Base-by-base conservation (phyloP, 1,140 invertebrate genomes). In the Eriosoma lanigerum region DNA sequence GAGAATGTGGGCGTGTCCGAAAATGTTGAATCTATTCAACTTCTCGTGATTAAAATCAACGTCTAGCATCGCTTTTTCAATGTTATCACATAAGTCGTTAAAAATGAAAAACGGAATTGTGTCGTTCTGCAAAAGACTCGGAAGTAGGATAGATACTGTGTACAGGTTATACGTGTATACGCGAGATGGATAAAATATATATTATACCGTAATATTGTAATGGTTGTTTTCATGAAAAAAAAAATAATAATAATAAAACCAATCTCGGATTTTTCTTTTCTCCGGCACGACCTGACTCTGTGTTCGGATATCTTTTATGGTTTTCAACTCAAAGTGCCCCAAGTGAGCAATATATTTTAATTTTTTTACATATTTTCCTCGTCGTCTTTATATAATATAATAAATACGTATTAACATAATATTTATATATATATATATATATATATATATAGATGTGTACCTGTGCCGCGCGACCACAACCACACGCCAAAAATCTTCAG, bases 1-100 rank as follows among this genome's bases (percentile, higher is more conserved):
- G 75, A 78, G 75, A 78, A 78, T 26, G 75, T 78, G 54, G 75
- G 75, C 75, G 75, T 78, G 75, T 60, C 75, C 50, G 19, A 38
- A 26, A 78, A 78, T 29, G 54, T 76, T 76, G 52, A 44, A 76
- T 29, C 38, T 48, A 78, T 78, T 78, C 75, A 60, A 78, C 56
- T 78, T 8, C 21, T 78, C 24, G 56, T 21, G 75, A 78, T 76
- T 76, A 60, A 76, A 76, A 76, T 78, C 75, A 44, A 46, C 54
- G 72, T 75, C 29, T 44, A 58, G 54, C 68, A 13, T 46, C 68
- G 68, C 17, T 72, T 72, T 50, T 72, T 72, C 68, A 48, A 68
- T 68, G 66, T 68, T 68, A 72, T 72, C 68, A 29, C 26, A 24
- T 9, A 50, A 50, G 24, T 72, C 68, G 68, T 72, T 72, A 72